Base-by-base conservation (phyloP, 2,888 invertebrate genomes). In the Catonia carolina region DNA sequence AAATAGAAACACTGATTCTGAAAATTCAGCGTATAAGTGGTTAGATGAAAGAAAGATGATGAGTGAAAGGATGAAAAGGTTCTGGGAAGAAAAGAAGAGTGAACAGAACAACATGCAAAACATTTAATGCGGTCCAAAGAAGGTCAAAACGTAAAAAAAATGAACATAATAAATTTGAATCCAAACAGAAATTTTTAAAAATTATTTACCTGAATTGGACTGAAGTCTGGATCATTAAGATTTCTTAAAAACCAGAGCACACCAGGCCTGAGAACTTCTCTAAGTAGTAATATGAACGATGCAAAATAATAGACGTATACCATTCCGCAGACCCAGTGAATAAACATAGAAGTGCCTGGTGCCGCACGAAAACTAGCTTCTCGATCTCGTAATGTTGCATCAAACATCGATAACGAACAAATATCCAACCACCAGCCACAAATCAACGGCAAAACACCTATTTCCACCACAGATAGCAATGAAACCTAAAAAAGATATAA, bases 351-450 rank as follows among this genome's bases (percentile, higher is more conserved):
- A 0, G 98, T 96, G 66, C 95, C 95, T 0, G 98, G 98, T 0
- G 96, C 94, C 12, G 63, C 60, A 14, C 85, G 83, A 65, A 98
- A 92, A 61, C 90, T 91, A 0, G 84, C 80, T 71, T 94, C 88
- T 36, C 98, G 82, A 69, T 92, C 92, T 70, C 86, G 86, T 0
- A 94, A 78, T 0, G 88, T 89, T 1, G 93, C 91, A 70, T 93
- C 92, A 66, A 93, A 91, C 81, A 94, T 83, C 0, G 90, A 84
- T 64, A 99, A 75, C 0, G 98, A 97, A 71, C 99, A 99, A 56
- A 99, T 89, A 70, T 99, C 99, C 59, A 99, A 76, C 98, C 99
- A 99, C 94, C 97, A 98, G 7, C 99, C 99, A 69, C 97, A 98
- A 15, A 98, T 86, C 4, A 98, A 75, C 0, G 99, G 99, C 66